Base-by-base conservation (phyloP, 2,797 vertebrate species). In the Mormyrus proboscirostris region DNA sequence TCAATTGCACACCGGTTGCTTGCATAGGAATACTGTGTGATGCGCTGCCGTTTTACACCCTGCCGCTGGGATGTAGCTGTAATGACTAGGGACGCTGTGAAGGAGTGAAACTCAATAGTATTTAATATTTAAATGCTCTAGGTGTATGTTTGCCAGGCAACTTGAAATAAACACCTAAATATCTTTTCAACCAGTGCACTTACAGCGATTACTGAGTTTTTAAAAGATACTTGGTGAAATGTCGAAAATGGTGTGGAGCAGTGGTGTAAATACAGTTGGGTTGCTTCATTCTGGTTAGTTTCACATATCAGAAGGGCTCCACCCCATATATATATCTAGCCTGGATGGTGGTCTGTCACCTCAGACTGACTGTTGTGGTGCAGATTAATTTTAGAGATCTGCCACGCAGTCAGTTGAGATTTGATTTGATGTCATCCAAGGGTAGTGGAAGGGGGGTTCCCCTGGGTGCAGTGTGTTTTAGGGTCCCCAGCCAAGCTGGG, bases 1-100 rank as follows among this genome's bases (percentile, higher is more conserved):
- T 49, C 44, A 50, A 86, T 69, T 86, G 85, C 88, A 89, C 38
- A 53, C 38, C 14, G 85, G 85, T 57, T 25, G 38, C 57, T 65
- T 51, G 22, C 22, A 47, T 4, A 62, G 4, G 79, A 65, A 47
- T 29, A 33, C 29, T 8, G 73, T 25, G 59, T 4, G 19, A 79
- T 44, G 73, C 19, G 33, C 38, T 79, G 38, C 76, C 19, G 19
- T 38, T 73, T 38, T 19, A 73, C 12, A 73, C 69, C 29, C 69
- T 73, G 33, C 69, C 29, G 69, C 69, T 73, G 12, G 7, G 33
- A 73, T 41, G 12, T 73, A 73, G 14, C 12, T 12, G 29, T 73
- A 19, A 73, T 38, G 14, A 73, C 12, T 73, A 38, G 38, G 14
- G 38, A 73, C 69, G 33, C 29, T 2, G 29, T 7, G 33, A 47